Evolutionary conservation across 2,113 vertebrate genomes (phyloP).

Genomic region (Dasyurus viverrinus): DNA sequence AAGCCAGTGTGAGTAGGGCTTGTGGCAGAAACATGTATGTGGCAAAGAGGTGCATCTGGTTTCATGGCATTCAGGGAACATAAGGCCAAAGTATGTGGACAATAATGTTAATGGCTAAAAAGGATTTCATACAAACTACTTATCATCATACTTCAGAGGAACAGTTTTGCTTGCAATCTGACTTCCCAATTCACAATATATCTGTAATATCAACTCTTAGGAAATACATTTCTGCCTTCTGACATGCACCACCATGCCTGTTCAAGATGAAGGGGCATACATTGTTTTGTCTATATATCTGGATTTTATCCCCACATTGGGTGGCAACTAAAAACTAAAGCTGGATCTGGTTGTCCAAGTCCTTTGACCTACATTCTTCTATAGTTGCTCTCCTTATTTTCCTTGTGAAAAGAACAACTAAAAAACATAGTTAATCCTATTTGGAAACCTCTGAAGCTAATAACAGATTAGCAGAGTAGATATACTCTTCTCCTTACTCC

Average conservation of each 20-base stretch:
- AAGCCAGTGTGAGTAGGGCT: not conserved
- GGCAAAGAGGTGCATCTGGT: not conserved
- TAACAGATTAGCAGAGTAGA: not conserved
- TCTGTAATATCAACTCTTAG: not conserved
- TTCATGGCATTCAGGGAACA: not conserved
- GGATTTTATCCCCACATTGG: not conserved
- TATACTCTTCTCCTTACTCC: not conserved
- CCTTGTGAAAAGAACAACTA: not conserved
- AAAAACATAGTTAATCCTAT: not conserved
- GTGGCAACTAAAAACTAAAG: not conserved
- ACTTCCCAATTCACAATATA: not conserved
- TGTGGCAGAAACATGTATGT: not conserved
- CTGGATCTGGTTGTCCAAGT: not conserved
- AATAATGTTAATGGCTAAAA: too few species aligned
- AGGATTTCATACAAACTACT: not conserved
- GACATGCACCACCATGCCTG: not conserved
- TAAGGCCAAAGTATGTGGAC: not conserved
- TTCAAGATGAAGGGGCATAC: not conserved
- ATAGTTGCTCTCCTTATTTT: not conserved
- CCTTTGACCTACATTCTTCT: not conserved
- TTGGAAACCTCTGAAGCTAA: not conserved
- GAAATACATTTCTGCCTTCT: not conserved
- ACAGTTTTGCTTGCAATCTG: not conserved
- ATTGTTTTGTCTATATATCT: not conserved
- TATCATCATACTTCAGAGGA: not conserved